Conservation (phyloP, 1,140 invertebrate species). For the Ctenoplectra terminalis region DNA sequence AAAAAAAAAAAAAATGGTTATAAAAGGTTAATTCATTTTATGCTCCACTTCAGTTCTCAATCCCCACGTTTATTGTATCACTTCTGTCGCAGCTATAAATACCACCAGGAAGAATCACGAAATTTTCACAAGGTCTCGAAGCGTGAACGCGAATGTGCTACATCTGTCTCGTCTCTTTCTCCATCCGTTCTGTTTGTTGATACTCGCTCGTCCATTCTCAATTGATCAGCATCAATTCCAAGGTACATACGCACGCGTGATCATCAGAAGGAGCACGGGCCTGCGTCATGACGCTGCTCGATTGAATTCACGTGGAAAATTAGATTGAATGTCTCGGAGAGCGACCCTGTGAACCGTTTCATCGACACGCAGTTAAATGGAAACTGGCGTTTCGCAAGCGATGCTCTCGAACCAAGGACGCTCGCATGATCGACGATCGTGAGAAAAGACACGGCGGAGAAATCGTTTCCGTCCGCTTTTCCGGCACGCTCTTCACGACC, state of each 20-base stretch:
- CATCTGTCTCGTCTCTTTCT: not conserved
- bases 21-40: no score
- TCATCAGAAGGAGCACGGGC: slow-evolving; percentile 23
- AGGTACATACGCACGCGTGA: slow-evolving; percentile 36
- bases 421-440: slow-evolving; percentile 35
- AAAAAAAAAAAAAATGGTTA: not conserved
- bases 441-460: slow-evolving; percentile 24
- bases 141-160: no score
- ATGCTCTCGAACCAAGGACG: not conserved
- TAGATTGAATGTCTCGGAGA: slow-evolving; percentile 22
- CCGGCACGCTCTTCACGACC: slow-evolving; percentile 10
- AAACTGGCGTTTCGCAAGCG: slow-evolving; percentile 5
- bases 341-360: slow-evolving; percentile 5
- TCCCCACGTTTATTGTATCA: not conserved
- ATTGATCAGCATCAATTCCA: slow-evolving; percentile 52
- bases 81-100: not conserved
- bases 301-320: slow-evolving; percentile 56
- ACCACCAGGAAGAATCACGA: not conserved
- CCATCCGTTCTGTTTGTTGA: slow-evolving; percentile 10
- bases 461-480: slow-evolving; percentile 36
- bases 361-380: slow-evolving; percentile 31
- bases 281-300: slow-evolving; percentile 36
- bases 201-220: slow-evolving; percentile 24
- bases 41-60: not conserved
- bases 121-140: not conserved